These are phyloP conservation scores for Astur gentilis DNA, from an alignment of 2,113 vertebrate genomes.

Conservation along the genomic window DNA sequence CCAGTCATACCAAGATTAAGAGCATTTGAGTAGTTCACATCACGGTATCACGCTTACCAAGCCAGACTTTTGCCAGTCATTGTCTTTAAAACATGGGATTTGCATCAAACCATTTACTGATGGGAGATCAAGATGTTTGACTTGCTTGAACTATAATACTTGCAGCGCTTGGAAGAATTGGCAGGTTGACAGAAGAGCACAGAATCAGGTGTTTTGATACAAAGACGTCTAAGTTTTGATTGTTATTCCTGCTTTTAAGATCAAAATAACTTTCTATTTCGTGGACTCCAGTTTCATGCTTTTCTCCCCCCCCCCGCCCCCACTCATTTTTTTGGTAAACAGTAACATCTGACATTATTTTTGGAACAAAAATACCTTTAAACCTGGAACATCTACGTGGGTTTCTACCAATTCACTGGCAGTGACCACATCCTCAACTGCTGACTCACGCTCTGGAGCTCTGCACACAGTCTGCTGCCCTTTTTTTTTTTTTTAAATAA, in stretches of 20 bases:
- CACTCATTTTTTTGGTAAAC: rapidly evolving
- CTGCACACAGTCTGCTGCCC: background rate
- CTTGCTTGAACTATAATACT: background rate
- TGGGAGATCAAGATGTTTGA: background rate
- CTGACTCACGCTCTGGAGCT: background rate
- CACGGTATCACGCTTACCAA: background rate
- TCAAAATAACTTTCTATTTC: background rate
- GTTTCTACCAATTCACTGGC: background rate
- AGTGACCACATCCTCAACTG: background rate
- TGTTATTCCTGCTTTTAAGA: background rate
- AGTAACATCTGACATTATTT: background rate
- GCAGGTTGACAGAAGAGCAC: background rate
- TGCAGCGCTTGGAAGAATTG: background rate
- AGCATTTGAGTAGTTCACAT: background rate
- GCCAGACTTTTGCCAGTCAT: background rate
- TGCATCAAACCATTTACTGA: background rate
- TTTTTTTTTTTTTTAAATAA: background rate
- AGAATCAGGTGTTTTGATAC: background rate
- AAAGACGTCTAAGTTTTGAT: background rate
- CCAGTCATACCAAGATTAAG: background rate
- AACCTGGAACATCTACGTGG: background rate
- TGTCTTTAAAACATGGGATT: background rate
- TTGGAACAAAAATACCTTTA: background rate
- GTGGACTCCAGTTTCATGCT: background rate
- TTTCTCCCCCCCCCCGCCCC: background rate